Evolutionary conservation across 1,140 invertebrate species (phyloP).

Genomic region (Daktulosphaira vitifoliae): DNA sequence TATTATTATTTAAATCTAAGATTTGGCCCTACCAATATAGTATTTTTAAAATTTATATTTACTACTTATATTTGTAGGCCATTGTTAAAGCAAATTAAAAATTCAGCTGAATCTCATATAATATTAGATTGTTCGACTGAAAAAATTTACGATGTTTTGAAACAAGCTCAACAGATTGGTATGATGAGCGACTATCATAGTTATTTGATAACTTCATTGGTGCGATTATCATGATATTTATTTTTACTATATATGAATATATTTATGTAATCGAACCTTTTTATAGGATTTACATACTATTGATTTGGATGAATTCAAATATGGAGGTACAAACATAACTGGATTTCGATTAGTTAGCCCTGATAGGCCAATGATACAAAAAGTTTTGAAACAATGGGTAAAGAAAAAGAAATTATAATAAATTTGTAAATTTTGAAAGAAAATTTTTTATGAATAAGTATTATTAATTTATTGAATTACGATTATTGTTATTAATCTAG

Average conservation of each 20-base stretch:
- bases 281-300: conserved; percentile 76
- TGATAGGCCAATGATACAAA: conserved; percentile 57
- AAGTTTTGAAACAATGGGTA: conserved; percentile 70
- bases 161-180: conserved; percentile 88
- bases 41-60: too few species aligned
- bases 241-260: neutral
- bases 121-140: conserved; percentile 83
- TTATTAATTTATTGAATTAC: too few species aligned
- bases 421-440: too few species aligned
- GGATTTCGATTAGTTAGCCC: conserved; percentile 76
- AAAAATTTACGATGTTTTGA: conserved; percentile 72
- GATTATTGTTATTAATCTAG: neutral
- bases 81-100: conserved; percentile 82
- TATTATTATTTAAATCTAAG: neutral
- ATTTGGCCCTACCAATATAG: neutral
- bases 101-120: conserved; percentile 80
- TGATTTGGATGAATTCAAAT: conserved; percentile 86
- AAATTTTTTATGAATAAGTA: too few species aligned
- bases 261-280: too few species aligned
- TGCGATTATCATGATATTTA: conserved; percentile 44
- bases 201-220: conserved; percentile 81
- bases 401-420: conserved; percentile 35
- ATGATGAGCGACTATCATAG: conserved; percentile 91
- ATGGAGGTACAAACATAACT: conserved; percentile 87
- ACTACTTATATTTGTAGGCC: conserved; percentile 55